Percentiles rank a stretch among this genome's conserved stretches.
These are phyloP conservation scores for Desmophyllum pertusum DNA, from an alignment of 92 coral and sea anemone genomes.

Conservation along the genomic window DNA sequence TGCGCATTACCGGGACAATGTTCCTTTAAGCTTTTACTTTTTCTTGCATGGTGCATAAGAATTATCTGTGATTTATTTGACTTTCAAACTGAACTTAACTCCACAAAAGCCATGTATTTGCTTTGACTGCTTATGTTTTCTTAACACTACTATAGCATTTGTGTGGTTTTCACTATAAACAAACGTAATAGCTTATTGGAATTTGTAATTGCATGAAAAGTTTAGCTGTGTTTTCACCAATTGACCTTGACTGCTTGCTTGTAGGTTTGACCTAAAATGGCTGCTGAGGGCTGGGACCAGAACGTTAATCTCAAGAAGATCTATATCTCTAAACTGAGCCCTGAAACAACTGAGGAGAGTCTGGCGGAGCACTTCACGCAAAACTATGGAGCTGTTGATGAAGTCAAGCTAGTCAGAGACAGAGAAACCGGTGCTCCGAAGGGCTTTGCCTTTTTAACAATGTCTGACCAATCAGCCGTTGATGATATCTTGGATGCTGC, in stretches of 20 bases:
- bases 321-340: slow-evolving; percentile 66
- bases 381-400: slow-evolving; percentile 62
- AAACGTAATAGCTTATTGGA: neutral
- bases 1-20: no score
- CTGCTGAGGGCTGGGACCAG: slow-evolving; percentile 67
- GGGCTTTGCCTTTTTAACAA: slow-evolving; percentile 76
- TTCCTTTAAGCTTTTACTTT: no score
- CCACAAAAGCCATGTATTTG: no score
- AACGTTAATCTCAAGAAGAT: slow-evolving; percentile 77
- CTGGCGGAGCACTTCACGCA: slow-evolving; percentile 55
- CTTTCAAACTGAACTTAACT: no score
- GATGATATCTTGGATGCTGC: slow-evolving; percentile 46
- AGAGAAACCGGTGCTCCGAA: slow-evolving; percentile 35
- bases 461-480: slow-evolving; percentile 58
- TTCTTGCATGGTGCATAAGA: no score
- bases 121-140: no score
- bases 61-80: no score
- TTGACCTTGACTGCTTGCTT: neutral
- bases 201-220: neutral
- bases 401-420: slow-evolving; percentile 57
- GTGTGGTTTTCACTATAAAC: no score
- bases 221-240: neutral
- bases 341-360: slow-evolving; percentile 48
- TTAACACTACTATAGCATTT: no score
- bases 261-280: slow-evolving; percentile 47